These are phyloP conservation scores for Formica selysi DNA, from an alignment of 1,140 invertebrate species.

Conservation along the genomic window DNA sequence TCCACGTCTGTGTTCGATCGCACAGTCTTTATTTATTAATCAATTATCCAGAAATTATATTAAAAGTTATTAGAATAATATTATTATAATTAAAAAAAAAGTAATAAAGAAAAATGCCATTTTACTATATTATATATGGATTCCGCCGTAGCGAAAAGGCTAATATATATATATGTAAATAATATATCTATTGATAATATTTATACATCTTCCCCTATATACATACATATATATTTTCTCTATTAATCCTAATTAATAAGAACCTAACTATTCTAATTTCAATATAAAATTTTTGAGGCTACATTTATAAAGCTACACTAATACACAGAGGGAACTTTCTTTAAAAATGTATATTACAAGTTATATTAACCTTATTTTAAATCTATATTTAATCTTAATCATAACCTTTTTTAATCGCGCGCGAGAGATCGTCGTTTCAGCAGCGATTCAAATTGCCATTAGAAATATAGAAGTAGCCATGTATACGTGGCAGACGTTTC, in stretches of 20 bases:
- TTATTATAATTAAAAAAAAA: too few relatives aligned
- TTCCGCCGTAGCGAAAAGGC: too few relatives aligned
- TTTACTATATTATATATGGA: too few relatives aligned
- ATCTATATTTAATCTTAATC: too few relatives aligned
- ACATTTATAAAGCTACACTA: background rate
- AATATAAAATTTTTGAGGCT: too few relatives aligned
- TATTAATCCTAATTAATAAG: too few relatives aligned
- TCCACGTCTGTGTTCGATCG: background rate
- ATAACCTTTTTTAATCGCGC: slow-evolving; percentile 1
- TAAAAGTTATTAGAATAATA: background rate
- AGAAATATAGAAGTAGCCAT: background rate
- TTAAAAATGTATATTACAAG: background rate
- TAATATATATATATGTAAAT: too few relatives aligned
- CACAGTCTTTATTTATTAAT: background rate
- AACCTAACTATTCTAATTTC: too few relatives aligned
- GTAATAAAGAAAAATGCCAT: too few relatives aligned
- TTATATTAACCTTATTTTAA: background rate
- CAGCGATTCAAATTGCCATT: slow-evolving; percentile 15
- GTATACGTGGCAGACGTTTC: background rate
- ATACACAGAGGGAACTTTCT: background rate
- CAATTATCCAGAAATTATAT: background rate
- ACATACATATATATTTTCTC: too few relatives aligned
- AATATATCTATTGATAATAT: too few relatives aligned
- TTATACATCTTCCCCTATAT: too few relatives aligned
- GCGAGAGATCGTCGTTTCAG: slow-evolving; percentile 9